phyloP scores from a whole-genome alignment of 92 coral and sea anemone genomes.

The Phymanthus crucifer region DNA sequence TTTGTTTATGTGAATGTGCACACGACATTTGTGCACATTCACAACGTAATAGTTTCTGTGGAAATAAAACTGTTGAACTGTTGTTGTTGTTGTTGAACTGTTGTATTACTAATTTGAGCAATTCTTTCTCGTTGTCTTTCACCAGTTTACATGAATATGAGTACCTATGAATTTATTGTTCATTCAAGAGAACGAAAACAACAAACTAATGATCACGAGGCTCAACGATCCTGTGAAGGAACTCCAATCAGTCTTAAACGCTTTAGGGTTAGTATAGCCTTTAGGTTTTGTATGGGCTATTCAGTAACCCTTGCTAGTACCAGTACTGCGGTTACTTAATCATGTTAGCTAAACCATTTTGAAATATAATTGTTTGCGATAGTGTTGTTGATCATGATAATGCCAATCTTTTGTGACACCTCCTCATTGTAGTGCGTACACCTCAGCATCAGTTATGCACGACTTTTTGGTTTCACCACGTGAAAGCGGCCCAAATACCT shows the following conservation, averaged over 20 bases:
- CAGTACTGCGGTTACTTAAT: no score
- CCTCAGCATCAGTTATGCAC: no score
- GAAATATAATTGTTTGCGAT: no score
- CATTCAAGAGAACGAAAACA: conserved; percentile 60
- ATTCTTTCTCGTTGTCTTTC: neutral
- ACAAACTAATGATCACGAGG: conserved; percentile 51
- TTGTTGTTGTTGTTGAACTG: neutral
- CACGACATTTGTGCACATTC: no score
- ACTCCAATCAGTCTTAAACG: conserved; percentile 47
- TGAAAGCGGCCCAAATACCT: neutral
- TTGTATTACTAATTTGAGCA: neutral
- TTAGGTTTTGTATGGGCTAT: neutral
- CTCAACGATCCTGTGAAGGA: conserved; percentile 32
- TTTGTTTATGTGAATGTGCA: no score
- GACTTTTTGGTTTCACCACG: neutral
- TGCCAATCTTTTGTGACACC: no score
- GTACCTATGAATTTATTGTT: conserved; percentile 81
- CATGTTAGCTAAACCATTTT: no score
- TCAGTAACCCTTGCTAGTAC: no score
- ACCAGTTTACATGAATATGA: conserved; percentile 70
- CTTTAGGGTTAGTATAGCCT: conserved; percentile 52
- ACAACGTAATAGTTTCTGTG: no score
- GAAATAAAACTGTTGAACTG: no score
- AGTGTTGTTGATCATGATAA: no score
- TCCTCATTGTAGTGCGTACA: no score